Evolutionary conservation across 2,113 vertebrate species (phyloP), one percentile per base, ranked within the genome.

Genomic region (Cervus canadensis): DNA sequence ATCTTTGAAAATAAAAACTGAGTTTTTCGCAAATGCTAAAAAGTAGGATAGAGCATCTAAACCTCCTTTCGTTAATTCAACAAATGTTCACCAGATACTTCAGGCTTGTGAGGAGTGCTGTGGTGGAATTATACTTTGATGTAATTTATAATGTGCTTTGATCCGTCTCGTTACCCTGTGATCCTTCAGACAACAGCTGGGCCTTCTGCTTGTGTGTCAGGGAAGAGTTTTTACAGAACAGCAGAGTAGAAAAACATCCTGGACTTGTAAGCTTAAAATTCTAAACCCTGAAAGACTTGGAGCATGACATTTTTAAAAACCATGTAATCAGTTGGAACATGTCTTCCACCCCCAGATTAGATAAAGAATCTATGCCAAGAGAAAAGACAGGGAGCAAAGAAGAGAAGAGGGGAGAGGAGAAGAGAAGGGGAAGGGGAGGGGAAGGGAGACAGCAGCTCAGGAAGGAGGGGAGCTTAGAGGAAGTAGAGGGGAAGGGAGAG

Each of bases 1-100:
- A 3, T 81, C 16, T 92, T 90, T 96, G 60, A 74, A 98, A 97
- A 96, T 91, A 50, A 95, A 94, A 95, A 79, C 33, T 19, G 25
- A 96, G 33, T 87, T 95, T 82, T 92, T 9, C 3, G 5, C 10
- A 60, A 93, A 83, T 50, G 50, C 28, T 93, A 57, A 95, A 93
- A 87, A 11, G 79, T 50, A 84, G 64, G 19, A 28, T 33, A 54
- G 12, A 62, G 3, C 43, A 23, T 40, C 89, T 89, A 87, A 78
- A 2, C 28, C 71, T 82, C 64, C 25, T 43, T 86, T 43, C 7
- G 33, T 57, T 91, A 25, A 36, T 52, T 97, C 28, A 85, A 78
- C 60, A 97, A 94, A 71, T 48, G 12, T 71, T 86, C 21, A 79
- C 54, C 59, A 86, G 28, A 82, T 67, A 85, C 21, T 79, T 67